phyloP scores from a whole-genome alignment of 1,140 invertebrate species.

The Sitophilus oryzae region DNA sequence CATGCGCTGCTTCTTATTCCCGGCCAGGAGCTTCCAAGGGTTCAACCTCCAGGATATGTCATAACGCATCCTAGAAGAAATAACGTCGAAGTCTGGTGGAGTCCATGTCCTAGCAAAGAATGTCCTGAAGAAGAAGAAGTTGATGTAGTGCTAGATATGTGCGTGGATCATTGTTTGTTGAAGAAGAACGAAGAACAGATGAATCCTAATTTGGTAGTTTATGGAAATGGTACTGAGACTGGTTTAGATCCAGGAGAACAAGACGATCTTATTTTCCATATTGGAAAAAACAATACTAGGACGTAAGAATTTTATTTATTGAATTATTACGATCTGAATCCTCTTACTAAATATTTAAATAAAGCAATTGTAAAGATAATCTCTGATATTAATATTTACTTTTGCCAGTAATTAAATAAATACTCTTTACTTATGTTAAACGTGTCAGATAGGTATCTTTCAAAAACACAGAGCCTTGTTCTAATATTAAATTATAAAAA shows the following conservation, averaged over 20 bases:
- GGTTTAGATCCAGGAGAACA: conserved; percentile 42
- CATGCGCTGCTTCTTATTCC: conserved; percentile 66
- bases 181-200: conserved; percentile 27
- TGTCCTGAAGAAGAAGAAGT: conserved; percentile 66
- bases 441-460: no score
- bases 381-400: background rate
- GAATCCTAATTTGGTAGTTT: conserved; percentile 12
- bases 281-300: conserved; percentile 46
- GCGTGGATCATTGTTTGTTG: conserved; percentile 61
- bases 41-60: conserved; percentile 63
- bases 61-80: conserved; percentile 61
- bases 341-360: no score
- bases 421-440: no score
- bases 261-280: conserved; percentile 49
- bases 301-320: no score
- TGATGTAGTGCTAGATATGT: conserved; percentile 62
- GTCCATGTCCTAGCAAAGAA: conserved; percentile 65
- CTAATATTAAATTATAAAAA: no score
- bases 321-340: no score
- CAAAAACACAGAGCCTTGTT: no score
- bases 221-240: conserved; percentile 13
- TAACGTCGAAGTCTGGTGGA: conserved; percentile 72
- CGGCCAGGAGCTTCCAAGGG: conserved; percentile 65
- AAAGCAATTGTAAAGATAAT: no score
- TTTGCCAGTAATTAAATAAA: no score